Evolutionary conservation across 2,113 vertebrate genomes (phyloP), one percentile per base, ranked within the genome.

Genomic region (Zosterops lateralis): DNA sequence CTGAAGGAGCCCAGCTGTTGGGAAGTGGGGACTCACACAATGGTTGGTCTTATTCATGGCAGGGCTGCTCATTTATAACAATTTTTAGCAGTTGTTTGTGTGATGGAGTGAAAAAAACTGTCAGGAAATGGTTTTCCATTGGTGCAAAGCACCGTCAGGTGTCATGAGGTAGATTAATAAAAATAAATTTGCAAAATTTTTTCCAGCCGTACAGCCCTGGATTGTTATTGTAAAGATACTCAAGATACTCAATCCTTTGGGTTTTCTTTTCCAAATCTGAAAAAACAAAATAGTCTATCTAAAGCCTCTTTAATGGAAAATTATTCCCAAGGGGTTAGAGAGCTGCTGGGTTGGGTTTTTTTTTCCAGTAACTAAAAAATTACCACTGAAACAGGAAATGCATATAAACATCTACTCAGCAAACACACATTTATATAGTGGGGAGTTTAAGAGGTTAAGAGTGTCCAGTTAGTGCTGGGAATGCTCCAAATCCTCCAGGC

Each of bases 401-500:
- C 68, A 72, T 94, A 96, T 97, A 97, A 98, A 96, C 97, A 97
- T 90, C 88, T 90, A 65, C 85, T 96, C 94, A 62, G 92, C 91
- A 96, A 97, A 96, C 94, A 92, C 11, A 14, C 92, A 88, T 93
- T 97, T 96, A 93, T 96, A 7, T n/a, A 79, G 95, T 61, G 89
- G 77, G 90, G 87, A 94, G 79, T 70, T 67, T 86, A 84, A 38
- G 93, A 92, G 94, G 96, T 97, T 97, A 97, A 96, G 95, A 93
- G 92, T 91, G 96, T 96, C 93, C 90, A 81, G 91, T 97, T 95
- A 96, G 96, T 93, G 86, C 93, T 97, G 96, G 95, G 96, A 96
- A 91, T 87, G 68, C 87, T 97, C 94, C 96, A 88, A 48, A 60
- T 95, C 95, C 76, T 90, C 70, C 68, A 84, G 96, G 87, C 71